Base-by-base conservation (phyloP, 2,113 vertebrate genomes). In the Cebidichthys violaceus region DNA sequence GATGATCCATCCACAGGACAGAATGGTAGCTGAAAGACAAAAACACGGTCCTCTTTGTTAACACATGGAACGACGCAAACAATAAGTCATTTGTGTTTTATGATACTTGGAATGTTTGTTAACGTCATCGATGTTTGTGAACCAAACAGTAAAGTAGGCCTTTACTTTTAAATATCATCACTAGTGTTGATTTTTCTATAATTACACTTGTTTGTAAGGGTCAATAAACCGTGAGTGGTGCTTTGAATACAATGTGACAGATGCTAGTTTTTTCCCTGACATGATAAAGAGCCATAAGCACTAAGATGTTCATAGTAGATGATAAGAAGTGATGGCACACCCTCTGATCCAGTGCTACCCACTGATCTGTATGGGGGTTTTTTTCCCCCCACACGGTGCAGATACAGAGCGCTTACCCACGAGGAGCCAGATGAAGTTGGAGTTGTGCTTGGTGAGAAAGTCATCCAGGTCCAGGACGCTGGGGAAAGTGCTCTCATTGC, bases 1-100 rank as follows among this genome's bases (percentile, higher is more conserved):
- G 94, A 99, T 99, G 91, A 99, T 99, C 98, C 98, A 99, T 94
- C 97, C 98, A 93, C 98, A 99, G 93, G 98, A 99, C 92, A 99
- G 96, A 95, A 99, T 98, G 87, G 98, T 99, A 50, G 98, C 98
- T 99, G 95, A 86, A 93, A 90, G 74, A 24, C 55, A 71, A 66
- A 81, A 52, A 24, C 14, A 29, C 0, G 27, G 10, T 33, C 24
- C 61, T 9, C 24, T 67, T 59, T 29, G 52, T 50, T 33, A 73
- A 18, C 9, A 54, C 31, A 6, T 8, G 31, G 35, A 74, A 43
- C 29, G 17, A 64, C 13, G 61, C 3, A 3, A 37, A 67, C 10
- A n/a, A 6, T 17, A 43, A n/a, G 18, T 2, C 11, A 22, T 29
- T 50, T 18, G 2, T 50, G 50, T 4, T 24, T 60, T 15, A 3